Evolutionary conservation across 1,140 invertebrate species (phyloP).

Genomic region (Anoplolepis gracilipes): DNA sequence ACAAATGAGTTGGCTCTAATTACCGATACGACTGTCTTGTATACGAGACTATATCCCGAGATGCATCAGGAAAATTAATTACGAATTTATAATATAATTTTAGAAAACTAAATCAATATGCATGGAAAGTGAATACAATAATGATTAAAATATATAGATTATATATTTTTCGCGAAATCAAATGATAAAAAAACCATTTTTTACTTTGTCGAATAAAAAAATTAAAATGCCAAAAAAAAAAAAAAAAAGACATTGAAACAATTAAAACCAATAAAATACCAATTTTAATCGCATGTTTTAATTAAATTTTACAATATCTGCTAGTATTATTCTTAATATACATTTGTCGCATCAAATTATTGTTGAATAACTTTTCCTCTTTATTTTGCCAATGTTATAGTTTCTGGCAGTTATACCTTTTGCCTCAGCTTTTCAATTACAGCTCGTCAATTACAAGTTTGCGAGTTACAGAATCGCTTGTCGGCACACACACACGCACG

Average conservation of each 20-base stretch:
- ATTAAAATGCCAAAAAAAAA: not conserved
- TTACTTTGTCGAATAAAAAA: not conserved
- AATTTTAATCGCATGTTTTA: not conserved
- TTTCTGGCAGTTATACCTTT: slow-evolving; percentile 23
- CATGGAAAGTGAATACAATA: not conserved
- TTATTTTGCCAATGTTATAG: slow-evolving; percentile 35
- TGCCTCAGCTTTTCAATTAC: slow-evolving; percentile 53
- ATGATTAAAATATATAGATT: slow-evolving; percentile 17
- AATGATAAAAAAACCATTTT: not conserved
- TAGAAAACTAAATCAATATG: slow-evolving; percentile 5
- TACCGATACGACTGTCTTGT: slow-evolving; percentile 43
- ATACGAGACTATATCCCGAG: slow-evolving; percentile 3
- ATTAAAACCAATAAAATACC: not conserved
- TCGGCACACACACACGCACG: not conserved
- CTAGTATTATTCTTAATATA: not conserved
- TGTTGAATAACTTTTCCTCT: slow-evolving; percentile 11
- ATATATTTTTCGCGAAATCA: slow-evolving; percentile 8
- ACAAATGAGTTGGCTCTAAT: slow-evolving; percentile 52
- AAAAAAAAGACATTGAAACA: not conserved
- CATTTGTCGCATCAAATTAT: slow-evolving; percentile 12
- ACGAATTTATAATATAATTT: not conserved
- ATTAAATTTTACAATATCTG: not conserved
- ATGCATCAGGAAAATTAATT: slow-evolving; percentile 42
- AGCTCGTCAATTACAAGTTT: slow-evolving; percentile 54
- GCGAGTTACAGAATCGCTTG: slow-evolving; percentile 39